Percentiles rank a stretch among this genome's conserved stretches.
phyloP scores from a whole-genome alignment of 2,113 vertebrate genomes.

The Menura novaehollandiae region DNA sequence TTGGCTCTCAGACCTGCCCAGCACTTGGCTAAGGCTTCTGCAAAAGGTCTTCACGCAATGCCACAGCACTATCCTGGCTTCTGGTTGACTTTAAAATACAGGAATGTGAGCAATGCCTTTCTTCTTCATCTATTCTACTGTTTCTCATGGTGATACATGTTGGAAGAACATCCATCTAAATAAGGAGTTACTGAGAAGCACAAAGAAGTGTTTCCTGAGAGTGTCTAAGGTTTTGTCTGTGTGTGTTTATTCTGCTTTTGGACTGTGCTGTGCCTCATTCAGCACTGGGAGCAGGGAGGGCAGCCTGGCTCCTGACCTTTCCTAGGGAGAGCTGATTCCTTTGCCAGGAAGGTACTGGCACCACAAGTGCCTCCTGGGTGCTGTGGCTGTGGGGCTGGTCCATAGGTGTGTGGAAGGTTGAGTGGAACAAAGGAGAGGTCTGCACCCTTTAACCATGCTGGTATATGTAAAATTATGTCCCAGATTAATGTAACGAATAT shows the following conservation, averaged over 20 bases:
- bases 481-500: background rate
- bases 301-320: background rate
- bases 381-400: background rate
- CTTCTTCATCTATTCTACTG: background rate
- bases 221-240: background rate
- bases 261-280: background rate
- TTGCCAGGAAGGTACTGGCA: rapidly evolving
- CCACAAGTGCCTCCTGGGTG: background rate
- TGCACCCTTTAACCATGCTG: background rate
- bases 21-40: background rate
- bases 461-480: rapidly evolving
- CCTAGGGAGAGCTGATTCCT: background rate
- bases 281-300: background rate
- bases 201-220: background rate
- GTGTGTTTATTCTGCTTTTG: background rate
- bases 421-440: background rate
- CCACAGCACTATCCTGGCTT: background rate
- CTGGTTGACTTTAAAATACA: background rate
- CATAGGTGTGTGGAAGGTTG: rapidly evolving
- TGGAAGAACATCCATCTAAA: background rate
- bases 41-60: background rate
- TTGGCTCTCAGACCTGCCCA: background rate
- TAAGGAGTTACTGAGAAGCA: background rate
- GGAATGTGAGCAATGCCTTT: background rate
- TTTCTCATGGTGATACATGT: background rate